Percentiles rank a stretch among this genome's conserved stretches.
phyloP scores from a whole-genome alignment of 2,888 invertebrate genomes.

The Lepeophtheirus nordmannii region DNA sequence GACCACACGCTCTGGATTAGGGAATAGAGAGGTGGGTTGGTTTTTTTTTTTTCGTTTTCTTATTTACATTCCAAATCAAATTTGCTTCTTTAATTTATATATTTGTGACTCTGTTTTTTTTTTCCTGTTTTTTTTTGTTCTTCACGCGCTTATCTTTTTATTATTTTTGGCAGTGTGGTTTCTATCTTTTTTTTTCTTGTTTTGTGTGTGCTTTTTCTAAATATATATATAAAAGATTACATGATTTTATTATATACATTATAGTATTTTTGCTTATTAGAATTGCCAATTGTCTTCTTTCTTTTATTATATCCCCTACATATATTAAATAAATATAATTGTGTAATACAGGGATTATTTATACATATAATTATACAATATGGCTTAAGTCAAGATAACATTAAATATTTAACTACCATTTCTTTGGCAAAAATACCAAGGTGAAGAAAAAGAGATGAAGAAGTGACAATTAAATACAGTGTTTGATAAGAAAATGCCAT shows the following conservation, averaged over 20 bases:
- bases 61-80: not conserved
- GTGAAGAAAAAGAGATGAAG: too few relatives aligned
- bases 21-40: conserved; percentile 3
- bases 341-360: not conserved
- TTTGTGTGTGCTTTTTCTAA: not conserved
- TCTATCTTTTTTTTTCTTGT: not conserved
- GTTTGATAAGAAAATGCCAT: too few relatives aligned
- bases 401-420: too few relatives aligned
- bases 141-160: not conserved
- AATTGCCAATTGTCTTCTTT: not conserved
- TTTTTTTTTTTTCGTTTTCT: not conserved
- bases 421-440: too few relatives aligned
- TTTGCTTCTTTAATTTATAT: conserved; percentile 1
- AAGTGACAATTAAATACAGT: too few relatives aligned
- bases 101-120: not conserved
- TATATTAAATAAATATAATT: not conserved
- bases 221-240: not conserved
- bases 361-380: not conserved
- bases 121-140: not conserved
- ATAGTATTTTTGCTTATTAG: not conserved
- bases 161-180: conserved; percentile 2
- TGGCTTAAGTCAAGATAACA: too few relatives aligned
- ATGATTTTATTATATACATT: not conserved
- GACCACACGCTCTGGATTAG: conserved; percentile 11
- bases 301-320: not conserved